Conservation (phyloP, 2,888 invertebrate species). For the Pyrrhosoma nymphula region DNA sequence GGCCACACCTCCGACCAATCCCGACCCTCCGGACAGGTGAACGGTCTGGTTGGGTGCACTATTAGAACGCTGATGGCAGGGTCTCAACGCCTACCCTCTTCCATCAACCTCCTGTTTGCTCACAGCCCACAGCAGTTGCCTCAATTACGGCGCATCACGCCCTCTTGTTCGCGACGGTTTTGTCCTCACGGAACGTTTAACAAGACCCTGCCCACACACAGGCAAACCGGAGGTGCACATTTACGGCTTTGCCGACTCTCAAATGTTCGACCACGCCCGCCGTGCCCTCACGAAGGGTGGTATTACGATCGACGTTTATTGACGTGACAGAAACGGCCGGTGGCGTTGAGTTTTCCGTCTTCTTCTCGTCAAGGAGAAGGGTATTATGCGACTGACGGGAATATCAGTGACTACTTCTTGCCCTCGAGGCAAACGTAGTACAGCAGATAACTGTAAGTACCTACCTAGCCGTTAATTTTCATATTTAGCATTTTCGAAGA, state of each 20-base stretch:
- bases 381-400: no score
- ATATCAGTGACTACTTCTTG: no score
- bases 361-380: no score
- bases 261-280: background rate
- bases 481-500: no score
- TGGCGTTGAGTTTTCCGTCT: no score
- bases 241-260: background rate
- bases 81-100: background rate
- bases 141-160: slow-evolving; percentile 54
- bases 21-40: slow-evolving; percentile 20
- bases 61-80: background rate
- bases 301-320: no score
- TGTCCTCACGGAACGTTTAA: background rate
- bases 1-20: background rate
- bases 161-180: slow-evolving; percentile 38
- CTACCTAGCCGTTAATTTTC: no score
- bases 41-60: background rate
- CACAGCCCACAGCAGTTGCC: background rate
- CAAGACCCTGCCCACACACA: background rate
- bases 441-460: no score
- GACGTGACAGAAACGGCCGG: no score
- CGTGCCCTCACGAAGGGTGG: background rate
- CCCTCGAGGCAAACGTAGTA: no score
- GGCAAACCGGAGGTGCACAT: background rate
- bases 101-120: background rate